A percentile compares a stretch with the other conserved stretches of the same genome.
These are phyloP conservation scores for Endotricha flammealis DNA, from an alignment of 2,888 invertebrate genomes.

Conservation along the genomic window DNA sequence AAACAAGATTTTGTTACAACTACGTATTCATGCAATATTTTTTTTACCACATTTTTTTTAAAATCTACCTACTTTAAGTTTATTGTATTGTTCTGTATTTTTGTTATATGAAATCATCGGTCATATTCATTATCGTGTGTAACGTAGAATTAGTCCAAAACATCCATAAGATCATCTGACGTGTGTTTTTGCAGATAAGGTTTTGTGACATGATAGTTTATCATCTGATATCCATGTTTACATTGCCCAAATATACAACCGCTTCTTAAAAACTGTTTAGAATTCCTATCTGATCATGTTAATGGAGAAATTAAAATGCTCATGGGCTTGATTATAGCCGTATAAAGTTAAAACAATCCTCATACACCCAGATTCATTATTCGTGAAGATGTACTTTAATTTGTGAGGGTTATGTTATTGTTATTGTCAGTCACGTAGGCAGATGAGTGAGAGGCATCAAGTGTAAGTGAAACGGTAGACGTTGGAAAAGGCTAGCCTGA, in stretches of 20 bases:
- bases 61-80: too few species aligned
- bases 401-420: constrained; percentile 60
- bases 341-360: constrained; percentile 23
- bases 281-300: neutral
- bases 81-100: too few species aligned
- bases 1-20: too few species aligned
- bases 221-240: neutral
- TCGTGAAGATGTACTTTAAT: constrained; percentile 31
- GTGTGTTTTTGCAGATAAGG: constrained; percentile 31
- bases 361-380: constrained; percentile 23
- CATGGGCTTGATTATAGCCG: constrained; percentile 25
- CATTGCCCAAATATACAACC: neutral
- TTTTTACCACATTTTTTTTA: too few species aligned
- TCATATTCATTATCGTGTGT: constrained; percentile 1
- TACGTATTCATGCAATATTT: too few species aligned
- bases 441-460: constrained; percentile 40
- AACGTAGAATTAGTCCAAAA: constrained; percentile 17
- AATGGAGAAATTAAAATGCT: constrained; percentile 24
- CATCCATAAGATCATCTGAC: constrained; percentile 23
- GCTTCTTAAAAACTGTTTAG: neutral
- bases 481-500: constrained; percentile 28
- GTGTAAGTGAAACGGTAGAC: constrained; percentile 32
- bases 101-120: too few species aligned
- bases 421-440: constrained; percentile 75
- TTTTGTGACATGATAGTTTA: constrained; percentile 20